Percentiles rank a stretch among this genome's conserved stretches.
Evolutionary conservation across 2,113 vertebrate species (phyloP).

Genomic region (Microcebus jonahi): DNA sequence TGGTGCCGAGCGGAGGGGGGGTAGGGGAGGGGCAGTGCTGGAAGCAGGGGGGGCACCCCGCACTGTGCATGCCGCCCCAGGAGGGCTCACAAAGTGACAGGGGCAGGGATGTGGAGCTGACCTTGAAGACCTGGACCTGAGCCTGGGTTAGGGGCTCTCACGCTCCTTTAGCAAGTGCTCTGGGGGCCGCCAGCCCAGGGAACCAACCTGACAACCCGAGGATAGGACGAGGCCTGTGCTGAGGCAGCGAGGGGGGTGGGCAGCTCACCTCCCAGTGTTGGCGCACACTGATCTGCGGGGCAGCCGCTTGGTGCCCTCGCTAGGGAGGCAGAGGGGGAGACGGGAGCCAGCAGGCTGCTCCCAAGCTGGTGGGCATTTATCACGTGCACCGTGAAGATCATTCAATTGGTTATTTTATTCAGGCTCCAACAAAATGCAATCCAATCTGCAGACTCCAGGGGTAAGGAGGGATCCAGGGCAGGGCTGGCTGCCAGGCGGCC

Average conservation of each 20-base stretch:
- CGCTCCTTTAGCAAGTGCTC: neutral
- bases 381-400: neutral
- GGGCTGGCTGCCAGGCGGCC: neutral
- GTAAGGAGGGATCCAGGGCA: neutral
- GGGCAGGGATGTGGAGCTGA: neutral
- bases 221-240: rapidly evolving
- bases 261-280: rapidly evolving
- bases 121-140: neutral
- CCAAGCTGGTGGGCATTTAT: neutral
- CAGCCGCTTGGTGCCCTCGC: neutral
- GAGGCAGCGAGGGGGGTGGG: neutral
- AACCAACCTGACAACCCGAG: neutral
- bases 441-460: neutral
- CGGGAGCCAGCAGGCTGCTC: too few species aligned
- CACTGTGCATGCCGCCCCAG: neutral
- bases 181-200: neutral
- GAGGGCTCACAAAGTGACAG: rapidly evolving
- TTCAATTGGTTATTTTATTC: neutral
- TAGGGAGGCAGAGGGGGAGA: neutral
- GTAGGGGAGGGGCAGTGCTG: too few species aligned
- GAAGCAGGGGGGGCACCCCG: too few species aligned
- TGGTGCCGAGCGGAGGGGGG: neutral
- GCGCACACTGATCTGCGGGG: rapidly evolving
- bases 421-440: neutral
- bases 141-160: too few species aligned